phyloP scores from a whole-genome alignment of 2,113 vertebrate genomes.

The Rhegmatorhina hoffmannsi region DNA sequence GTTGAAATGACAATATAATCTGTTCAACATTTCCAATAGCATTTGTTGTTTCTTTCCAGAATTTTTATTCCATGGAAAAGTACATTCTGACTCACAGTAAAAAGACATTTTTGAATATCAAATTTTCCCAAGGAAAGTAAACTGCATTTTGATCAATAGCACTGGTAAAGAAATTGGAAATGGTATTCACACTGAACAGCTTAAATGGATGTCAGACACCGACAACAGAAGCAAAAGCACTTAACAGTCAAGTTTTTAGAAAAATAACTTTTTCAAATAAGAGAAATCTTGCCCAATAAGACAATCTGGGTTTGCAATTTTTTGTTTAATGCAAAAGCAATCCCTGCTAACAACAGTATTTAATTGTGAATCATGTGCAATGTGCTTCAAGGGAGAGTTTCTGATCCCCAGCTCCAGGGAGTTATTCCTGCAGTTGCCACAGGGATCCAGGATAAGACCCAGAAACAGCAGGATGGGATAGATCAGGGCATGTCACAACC shows the following conservation, averaged over 20 bases:
- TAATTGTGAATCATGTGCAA: neutral
- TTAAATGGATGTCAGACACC: neutral
- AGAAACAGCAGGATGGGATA: neutral
- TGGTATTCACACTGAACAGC: neutral
- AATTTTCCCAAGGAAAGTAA: constrained; percentile 40
- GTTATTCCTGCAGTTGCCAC: constrained; percentile 2
- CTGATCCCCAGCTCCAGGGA: neutral
- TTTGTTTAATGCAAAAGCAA: neutral
- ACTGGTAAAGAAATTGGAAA: constrained; percentile 14
- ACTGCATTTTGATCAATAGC: constrained; percentile 48
- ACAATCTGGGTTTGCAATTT: neutral
- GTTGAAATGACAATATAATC: constrained; percentile 58
- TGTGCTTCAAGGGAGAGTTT: neutral
- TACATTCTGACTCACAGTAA: constrained; percentile 55
- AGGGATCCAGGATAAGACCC: neutral
- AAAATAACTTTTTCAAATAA: neutral
- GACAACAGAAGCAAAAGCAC: neutral
- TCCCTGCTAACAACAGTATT: neutral
- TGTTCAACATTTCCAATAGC: constrained; percentile 42
- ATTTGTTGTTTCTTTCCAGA: constrained; percentile 18
- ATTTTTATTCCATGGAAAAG: constrained; percentile 67
- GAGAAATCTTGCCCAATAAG: neutral
- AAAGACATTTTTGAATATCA: constrained; percentile 52
- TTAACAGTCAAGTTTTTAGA: neutral
- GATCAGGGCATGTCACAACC: neutral